A percentile compares a stretch with the other conserved stretches of the same genome.
These are phyloP conservation scores for Campylorhamphus procurvoides DNA, from an alignment of 2,113 vertebrate species.

Conservation along the genomic window DNA sequence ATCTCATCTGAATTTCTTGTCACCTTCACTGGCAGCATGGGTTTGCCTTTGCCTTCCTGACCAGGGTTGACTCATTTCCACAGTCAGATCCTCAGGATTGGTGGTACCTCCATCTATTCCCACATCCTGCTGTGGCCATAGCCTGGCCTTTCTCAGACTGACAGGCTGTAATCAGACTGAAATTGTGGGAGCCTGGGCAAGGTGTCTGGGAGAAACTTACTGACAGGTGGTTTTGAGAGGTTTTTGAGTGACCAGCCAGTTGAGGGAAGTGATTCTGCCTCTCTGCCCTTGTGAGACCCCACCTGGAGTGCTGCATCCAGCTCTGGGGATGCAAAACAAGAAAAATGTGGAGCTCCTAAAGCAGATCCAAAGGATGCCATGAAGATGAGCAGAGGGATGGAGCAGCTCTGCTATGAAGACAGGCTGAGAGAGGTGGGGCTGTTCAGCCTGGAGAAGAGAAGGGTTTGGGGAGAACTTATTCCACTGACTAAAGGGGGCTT, in stretches of 20 bases:
- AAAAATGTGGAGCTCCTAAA: neutral
- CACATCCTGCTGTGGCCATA: neutral
- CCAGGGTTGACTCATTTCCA: neutral
- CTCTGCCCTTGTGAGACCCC: accelerated
- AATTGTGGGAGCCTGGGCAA: neutral
- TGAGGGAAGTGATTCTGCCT: neutral
- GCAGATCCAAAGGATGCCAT: neutral
- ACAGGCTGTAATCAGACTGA: neutral
- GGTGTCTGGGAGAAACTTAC: neutral
- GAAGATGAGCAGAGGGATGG: neutral
- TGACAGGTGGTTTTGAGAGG: neutral
- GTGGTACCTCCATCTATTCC: neutral
- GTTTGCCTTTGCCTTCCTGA: neutral
- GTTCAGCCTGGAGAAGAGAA: neutral
- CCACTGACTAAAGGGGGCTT: neutral
- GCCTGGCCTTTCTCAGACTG: neutral
- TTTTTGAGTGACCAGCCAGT: neutral
- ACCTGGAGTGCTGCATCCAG: neutral
- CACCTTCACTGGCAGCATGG: neutral
- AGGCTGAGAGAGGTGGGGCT: neutral
- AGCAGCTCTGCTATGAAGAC: neutral
- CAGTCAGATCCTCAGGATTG: neutral
- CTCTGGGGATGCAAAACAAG: neutral
- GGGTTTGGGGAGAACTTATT: neutral
- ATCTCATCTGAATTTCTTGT: neutral